Evolutionary conservation across 1,140 invertebrate genomes (phyloP), one percentile per base, ranked within the genome.

Genomic region (Panulirus ornatus): DNA sequence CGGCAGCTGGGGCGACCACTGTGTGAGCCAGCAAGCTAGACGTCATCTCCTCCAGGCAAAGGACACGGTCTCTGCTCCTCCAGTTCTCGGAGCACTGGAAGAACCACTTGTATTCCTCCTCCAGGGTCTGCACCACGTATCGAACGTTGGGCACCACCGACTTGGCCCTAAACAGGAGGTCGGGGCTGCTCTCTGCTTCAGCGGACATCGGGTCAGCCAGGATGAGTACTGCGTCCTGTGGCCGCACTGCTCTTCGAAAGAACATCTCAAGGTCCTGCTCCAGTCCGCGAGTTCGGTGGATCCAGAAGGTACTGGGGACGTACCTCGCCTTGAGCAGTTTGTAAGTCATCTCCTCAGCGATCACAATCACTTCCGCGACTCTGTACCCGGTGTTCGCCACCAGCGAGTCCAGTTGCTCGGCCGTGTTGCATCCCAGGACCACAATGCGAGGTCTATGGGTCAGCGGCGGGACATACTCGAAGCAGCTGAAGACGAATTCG

Each of bases 381-480:
- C 3, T 9, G 1, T 34, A 30, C 0, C 3, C 22, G 22, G n/a
- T n/a, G n/a, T n/a, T n/a, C n/a, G n/a, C n/a, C n/a, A n/a, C n/a
- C n/a, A n/a, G n/a, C n/a, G n/a, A n/a, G n/a, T n/a, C n/a, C 22
- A 51, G 16, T 30, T 5, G 44, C 27, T 51, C n/a, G 22, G 27
- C 9, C 22, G 6, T 30, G 42, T 51, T 22, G 76, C 40, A 27
- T 0, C 42, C 42, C 38, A 79, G 42, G 0, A 79, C 27, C 38
- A 79, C 2, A 14, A 47, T 11, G 19, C 76, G 42, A 0, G 22
- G 76, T 11, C 22, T 19, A n/a, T 2, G n/a, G 22, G 76, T 27
- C n/a, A 51, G 44, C 9, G 76, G 76, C 42, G 76, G 76, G 1
- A 66, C n/a, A n/a, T n/a, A n/a, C n/a, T n/a, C n/a, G n/a, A n/a